Evolutionary conservation across 2,797 vertebrate species (phyloP), one percentile per base, ranked within the genome.

Genomic region (Ceyx erithaca): DNA sequence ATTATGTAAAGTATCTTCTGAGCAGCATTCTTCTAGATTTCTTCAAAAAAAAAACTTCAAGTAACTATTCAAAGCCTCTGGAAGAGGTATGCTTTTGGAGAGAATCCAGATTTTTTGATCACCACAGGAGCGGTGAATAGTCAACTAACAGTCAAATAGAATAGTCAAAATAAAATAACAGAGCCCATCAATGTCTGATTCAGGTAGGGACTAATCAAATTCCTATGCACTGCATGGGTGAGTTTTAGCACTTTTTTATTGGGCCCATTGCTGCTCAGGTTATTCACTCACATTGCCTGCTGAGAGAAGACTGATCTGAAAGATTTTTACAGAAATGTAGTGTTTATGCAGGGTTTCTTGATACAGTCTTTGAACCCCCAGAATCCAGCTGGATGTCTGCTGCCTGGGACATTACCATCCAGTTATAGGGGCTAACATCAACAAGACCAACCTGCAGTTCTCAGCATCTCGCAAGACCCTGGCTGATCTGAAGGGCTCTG

Each of bases 311-410:
- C 30, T 33, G 33, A 93, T 83, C 46, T 68, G 23, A 25, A 85
- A 64, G 54, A 64, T 37, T 96, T 45, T 77, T 71, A 64, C 35
- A 57, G 48, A 90, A 77, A 79, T 21, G 49, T 41, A 71, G 41
- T 91, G 75, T 91, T 95, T 89, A 93, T 43, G 85, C 12, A 55
- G 35, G 13, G 19, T 43, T 92, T 55, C 83, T 54, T 86, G 49
- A 18, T 13, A 15, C 0, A 14, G 75, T 4, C 23, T 94, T 89
- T 92, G 91, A 93, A 82, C 25, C 7, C 80, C 54, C 80, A 41
- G 83, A 40, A 30, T 55, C 12, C 85, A 88, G 75, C 77, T 88
- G 94, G 80, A 28, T 75, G 51, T 71, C 62, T 89, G 86, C 75
- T 87, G 90, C 17, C 51, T 51, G 72, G 0, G 6, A 87, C 68